Base-by-base conservation (phyloP, 2,797 vertebrate species). In the Gallirallus australis region DNA sequence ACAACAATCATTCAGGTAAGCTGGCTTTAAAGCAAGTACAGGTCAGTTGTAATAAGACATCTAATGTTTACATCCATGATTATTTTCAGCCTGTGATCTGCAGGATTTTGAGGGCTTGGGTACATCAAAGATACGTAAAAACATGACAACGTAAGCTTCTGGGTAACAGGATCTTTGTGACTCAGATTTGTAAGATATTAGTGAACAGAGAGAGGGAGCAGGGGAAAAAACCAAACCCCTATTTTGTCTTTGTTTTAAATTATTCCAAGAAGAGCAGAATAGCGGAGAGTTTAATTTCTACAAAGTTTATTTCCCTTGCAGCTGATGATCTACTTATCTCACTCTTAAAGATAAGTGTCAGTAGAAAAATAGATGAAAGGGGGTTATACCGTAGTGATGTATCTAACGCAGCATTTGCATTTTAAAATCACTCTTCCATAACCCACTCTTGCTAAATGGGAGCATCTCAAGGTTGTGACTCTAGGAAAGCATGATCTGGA, bases 1-100 rank as follows among this genome's bases (percentile, higher is more conserved):
- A 98, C 98, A 89, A 99, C 99, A 57, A 98, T 99, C 82, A 98
- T 99, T 95, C 98, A 99, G 98, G 99, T 99, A 98, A 96, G 96
- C 21, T 78, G 53, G 6, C 68, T 91, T 75, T 68, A n/a, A 73
- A 73, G 53, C 17, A 40, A 54, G 11, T 61, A 9, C 12, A 31
- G n/a, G 15, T 78, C 18, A 75, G 6, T 6, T 76, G 8, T 59
- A 35, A 10, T 40, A 40, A 53, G 50, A 39, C 9, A 24, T 11
- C 6, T 23, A 21, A 9, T 69, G 47, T 81, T 93, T 61, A 42
- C 6, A 31, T 69, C 14, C 25, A 4, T 68, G 12, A 45, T 7
- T 73, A 15, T 56, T 80, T 92, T 61, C 52, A 84, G 0, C 30
- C 15, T 73, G 31, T 79, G 13, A 53, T 70, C 25, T 87, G 9